Evolutionary conservation across 2,797 vertebrate genomes (phyloP).

Genomic region (Scomberomorus guttatus): DNA sequence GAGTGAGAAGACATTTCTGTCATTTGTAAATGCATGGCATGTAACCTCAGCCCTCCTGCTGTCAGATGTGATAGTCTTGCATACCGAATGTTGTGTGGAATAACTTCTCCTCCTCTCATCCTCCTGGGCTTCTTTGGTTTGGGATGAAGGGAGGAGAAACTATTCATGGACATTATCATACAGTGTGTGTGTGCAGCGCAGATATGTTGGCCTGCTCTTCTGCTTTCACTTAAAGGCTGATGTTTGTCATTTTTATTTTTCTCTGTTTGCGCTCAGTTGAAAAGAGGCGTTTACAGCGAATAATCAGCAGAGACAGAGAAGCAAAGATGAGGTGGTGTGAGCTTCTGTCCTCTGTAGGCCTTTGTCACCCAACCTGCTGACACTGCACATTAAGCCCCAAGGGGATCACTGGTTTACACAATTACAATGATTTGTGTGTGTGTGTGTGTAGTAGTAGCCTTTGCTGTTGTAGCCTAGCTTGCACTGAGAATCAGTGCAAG

Average conservation of each 20-base stretch:
- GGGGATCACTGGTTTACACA: conserved; percentile 71
- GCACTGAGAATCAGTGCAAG: conserved; percentile 30
- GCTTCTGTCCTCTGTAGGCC: conserved; percentile 69
- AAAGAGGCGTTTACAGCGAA: conserved; percentile 16
- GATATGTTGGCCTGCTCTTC: conserved; percentile 34
- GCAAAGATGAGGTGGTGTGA: conserved; percentile 49
- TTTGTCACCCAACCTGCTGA: conserved; percentile 78
- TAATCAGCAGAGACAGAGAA: conserved; percentile 44
- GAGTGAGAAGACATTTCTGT: conserved; percentile 69
- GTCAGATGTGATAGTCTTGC: conserved; percentile 64
- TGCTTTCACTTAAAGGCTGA: not conserved
- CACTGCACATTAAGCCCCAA: conserved; percentile 60
- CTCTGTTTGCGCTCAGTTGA: conserved; percentile 36
- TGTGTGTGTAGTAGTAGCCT: conserved; percentile 13
- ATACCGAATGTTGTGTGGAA: conserved; percentile 67
- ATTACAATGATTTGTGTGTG: conserved; percentile 56
- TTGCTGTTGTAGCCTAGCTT: conserved; percentile 27
- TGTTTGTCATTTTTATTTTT: conserved; percentile 29
- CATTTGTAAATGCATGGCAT: conserved; percentile 73
- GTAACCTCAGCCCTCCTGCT: conserved; percentile 65
- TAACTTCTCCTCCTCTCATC: conserved; percentile 70
- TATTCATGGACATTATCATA: conserved; percentile 65
- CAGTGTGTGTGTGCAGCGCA: conserved; percentile 50
- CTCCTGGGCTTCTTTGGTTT: conserved; percentile 66
- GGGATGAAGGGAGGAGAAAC: conserved; percentile 68